A percentile compares a stretch with the other conserved stretches of the same genome.
Conservation (phyloP, 2,888 invertebrate genomes). For the Deroplatys truncata region DNA sequence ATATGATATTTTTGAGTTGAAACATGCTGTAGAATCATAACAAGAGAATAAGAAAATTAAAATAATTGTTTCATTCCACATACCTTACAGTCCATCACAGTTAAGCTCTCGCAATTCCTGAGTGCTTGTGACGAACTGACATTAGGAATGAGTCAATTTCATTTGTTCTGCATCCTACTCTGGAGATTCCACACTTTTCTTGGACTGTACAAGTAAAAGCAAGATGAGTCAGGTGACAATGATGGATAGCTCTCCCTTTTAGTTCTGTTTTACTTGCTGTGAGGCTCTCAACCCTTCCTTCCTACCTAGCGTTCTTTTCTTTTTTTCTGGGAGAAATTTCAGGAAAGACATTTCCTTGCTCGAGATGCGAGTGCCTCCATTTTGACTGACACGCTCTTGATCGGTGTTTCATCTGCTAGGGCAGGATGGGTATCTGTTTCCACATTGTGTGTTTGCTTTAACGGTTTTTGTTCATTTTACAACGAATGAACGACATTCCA, state of each 20-base stretch:
- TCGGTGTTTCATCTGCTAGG: not conserved
- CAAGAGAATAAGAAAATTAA: too few species aligned
- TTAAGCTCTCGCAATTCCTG: too few species aligned
- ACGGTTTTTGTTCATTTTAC: too few species aligned
- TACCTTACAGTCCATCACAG: too few species aligned
- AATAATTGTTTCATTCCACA: too few species aligned
- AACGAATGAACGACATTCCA: too few species aligned
- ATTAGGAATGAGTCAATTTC: too few species aligned
- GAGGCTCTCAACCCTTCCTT: not conserved
- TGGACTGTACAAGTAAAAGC: not conserved
- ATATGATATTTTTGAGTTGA: too few species aligned
- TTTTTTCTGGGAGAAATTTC: not conserved
- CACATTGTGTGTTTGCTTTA: not conserved
- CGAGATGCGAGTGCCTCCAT: not conserved
- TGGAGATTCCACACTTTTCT: not conserved
- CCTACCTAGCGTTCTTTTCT: not conserved
- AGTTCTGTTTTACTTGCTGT: not conserved
- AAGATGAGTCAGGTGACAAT: not conserved
- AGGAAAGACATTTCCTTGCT: not conserved
- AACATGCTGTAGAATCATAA: too few species aligned
- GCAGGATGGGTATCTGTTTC: not conserved
- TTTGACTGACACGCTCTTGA: not conserved
- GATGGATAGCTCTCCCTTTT: not conserved
- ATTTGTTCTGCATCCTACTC: too few species aligned
- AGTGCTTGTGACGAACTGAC: too few species aligned